Percentiles rank a stretch among this genome's conserved stretches.
Conservation (phyloP, 1,140 invertebrate genomes). For the Galendromus occidentalis region DNA sequence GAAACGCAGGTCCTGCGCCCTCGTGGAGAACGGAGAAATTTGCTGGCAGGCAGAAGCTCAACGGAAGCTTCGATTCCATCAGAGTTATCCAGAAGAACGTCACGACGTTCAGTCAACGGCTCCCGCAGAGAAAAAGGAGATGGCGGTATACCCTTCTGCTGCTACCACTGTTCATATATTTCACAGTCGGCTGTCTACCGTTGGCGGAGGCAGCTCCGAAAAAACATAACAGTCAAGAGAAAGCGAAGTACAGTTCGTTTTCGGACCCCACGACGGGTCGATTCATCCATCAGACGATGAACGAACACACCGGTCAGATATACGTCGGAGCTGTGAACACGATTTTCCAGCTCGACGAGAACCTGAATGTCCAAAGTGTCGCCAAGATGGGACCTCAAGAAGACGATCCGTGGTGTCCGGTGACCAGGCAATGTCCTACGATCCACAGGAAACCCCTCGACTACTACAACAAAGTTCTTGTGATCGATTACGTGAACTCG, state of each 20-base stretch:
- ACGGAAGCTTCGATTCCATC: no score
- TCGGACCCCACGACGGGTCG: slow-evolving; percentile 20
- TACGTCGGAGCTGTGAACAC: slow-evolving; percentile 84
- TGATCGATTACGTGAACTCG: slow-evolving; percentile 75
- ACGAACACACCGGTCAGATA: slow-evolving; percentile 70
- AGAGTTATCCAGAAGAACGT: no score
- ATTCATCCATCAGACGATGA: slow-evolving; percentile 61
- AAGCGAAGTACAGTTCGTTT: slow-evolving; percentile 18
- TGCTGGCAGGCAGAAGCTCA: no score
- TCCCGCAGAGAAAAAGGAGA: not conserved
- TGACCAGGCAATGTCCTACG: slow-evolving; percentile 37
- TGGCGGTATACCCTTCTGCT: slow-evolving; percentile 9
- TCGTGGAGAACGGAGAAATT: no score
- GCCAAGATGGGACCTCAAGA: slow-evolving; percentile 69
- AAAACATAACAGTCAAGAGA: slow-evolving; percentile 8
- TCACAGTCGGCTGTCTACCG: not conserved
- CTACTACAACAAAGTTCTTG: slow-evolving; percentile 84
- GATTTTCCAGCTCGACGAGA: slow-evolving; percentile 72
- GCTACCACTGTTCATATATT: not conserved
- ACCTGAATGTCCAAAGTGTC: slow-evolving; percentile 51
- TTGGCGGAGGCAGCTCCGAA: not conserved
- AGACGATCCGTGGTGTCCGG: slow-evolving; percentile 72
- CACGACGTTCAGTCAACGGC: no score
- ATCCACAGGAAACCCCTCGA: slow-evolving; percentile 50
- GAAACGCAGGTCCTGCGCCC: no score